A percentile compares a stretch with the other conserved stretches of the same genome.
These are phyloP conservation scores for Melanostoma scalare DNA, from an alignment of 2,888 invertebrate genomes.

Conservation along the genomic window DNA sequence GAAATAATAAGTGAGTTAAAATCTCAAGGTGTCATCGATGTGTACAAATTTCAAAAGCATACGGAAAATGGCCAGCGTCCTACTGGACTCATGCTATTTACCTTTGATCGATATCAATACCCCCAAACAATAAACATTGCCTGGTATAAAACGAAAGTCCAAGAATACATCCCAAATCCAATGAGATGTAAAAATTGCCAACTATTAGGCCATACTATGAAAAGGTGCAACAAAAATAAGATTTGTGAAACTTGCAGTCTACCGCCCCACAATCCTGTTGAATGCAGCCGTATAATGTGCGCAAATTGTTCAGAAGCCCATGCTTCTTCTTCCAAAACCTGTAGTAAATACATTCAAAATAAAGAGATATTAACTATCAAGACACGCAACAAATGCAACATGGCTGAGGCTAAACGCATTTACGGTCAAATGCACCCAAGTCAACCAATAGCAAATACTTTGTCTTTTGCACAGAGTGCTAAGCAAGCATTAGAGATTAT, in stretches of 20 bases:
- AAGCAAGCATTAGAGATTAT: too few species aligned
- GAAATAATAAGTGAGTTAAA: too few species aligned
- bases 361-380: neutral
- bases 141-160: too few species aligned
- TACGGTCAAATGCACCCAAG: neutral
- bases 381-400: conserved; percentile 9
- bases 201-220: neutral
- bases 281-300: neutral
- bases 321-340: neutral
- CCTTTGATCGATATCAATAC: too few species aligned
- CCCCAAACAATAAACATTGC: too few species aligned
- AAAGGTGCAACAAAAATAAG: neutral
- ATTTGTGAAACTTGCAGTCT: neutral
- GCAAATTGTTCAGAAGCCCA: neutral
- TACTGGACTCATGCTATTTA: neutral
- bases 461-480: neutral
- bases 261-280: neutral
- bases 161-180: too few species aligned
- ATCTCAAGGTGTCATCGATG: too few species aligned
- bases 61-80: too few species aligned
- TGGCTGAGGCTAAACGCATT: neutral
- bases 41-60: too few species aligned
- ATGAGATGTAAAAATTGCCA: too few species aligned
- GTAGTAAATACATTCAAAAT: conserved; percentile 2
- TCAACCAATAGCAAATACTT: neutral